Evolutionary conservation across 2,888 invertebrate species (phyloP), one percentile per base, ranked within the genome.

Genomic region (Taphrorychus bicolor): DNA sequence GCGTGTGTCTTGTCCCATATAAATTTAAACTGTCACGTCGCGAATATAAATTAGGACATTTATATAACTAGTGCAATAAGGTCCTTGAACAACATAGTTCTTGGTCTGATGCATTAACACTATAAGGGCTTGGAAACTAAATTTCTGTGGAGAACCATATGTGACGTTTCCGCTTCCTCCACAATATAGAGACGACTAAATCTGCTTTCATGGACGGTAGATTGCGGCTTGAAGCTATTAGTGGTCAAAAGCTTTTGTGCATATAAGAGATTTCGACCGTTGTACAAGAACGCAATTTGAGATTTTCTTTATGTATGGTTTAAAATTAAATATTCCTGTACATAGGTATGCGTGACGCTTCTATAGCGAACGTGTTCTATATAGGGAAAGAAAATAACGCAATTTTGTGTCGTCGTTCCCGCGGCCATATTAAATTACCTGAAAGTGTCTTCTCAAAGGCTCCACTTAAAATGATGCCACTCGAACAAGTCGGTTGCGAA

Each of bases 401-500:
- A 61, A 61, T 61, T 61, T 61, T 41, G 48, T 51, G 49, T 59
- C 59, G 45, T 32, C 53, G 45, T 45, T 51, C 32, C 53, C 51
- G 60, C 53, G 53, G 60, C 53, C 53, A 61, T 61, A 53, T 61
- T 61, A 52, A 53, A 61, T 61, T 61, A 61, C 53, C 60, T 61
- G 9, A 40, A 41, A 40, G 52, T 61, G 53, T 61, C 17, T 51
- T 51, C 18, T 41, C 7, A 53, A 22, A 42, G 23, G 22, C 9
- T 52, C 17, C 32, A 18, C 42, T 61, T 61, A 41, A 19, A 41
- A 40, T 16, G 45, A n/a, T 42, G 42, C 21, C 21, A 40, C 60
- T 41, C 52, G 60, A 61, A 61, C 16, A 23, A 11, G 41, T 22
- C 42, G 49, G 52, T 61, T 53, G 60, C 60, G 23, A 53, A 22